Conservation (phyloP, 2,113 vertebrate species). For the Bettongia penicillata region DNA sequence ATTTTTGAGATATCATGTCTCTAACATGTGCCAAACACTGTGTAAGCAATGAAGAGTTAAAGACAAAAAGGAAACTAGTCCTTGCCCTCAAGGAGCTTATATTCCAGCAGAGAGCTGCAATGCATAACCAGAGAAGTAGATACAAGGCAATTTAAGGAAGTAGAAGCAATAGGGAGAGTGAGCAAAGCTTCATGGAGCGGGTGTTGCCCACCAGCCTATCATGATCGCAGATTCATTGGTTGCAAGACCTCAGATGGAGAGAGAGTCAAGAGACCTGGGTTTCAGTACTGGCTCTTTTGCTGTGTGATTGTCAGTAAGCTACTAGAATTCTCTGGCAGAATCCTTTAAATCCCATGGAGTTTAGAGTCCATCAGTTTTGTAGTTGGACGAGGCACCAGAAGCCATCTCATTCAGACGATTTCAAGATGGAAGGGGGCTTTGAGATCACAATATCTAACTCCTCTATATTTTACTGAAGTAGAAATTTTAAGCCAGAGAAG, state of each 20-base stretch:
- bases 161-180: not conserved
- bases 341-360: not conserved
- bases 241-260: not conserved
- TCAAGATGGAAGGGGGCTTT: not conserved
- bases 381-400: not conserved
- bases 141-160: not conserved
- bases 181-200: not conserved
- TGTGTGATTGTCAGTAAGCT: not conserved
- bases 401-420: not conserved
- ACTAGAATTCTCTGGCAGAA: not conserved
- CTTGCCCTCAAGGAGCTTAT: not conserved
- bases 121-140: not conserved
- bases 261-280: not conserved
- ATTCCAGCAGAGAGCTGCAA: not conserved
- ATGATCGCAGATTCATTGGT: not conserved
- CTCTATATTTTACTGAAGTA: not conserved
- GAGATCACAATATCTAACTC: not conserved
- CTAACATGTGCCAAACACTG: not conserved
- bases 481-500: not conserved
- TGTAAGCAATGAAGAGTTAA: not conserved
- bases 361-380: not conserved
- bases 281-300: not conserved
- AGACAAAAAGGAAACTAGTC: not conserved
- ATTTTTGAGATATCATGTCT: not conserved
- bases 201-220: not conserved